These are phyloP conservation scores for Ailuropoda melanoleuca DNA, from an alignment of 2,113 vertebrate species.

Conservation along the genomic window DNA sequence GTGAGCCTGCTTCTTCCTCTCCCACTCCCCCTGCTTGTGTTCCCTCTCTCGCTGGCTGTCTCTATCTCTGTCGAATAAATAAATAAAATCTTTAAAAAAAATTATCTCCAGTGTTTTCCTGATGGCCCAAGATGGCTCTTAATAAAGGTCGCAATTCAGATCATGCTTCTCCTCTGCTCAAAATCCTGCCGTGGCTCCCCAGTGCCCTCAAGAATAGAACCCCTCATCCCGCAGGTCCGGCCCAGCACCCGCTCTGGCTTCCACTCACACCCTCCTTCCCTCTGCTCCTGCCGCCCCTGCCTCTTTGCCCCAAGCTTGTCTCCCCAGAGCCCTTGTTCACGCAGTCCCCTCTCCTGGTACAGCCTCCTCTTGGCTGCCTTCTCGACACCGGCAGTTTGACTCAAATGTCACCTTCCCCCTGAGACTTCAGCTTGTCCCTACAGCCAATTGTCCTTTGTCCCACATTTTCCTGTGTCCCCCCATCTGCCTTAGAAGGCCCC, in stretches of 20 bases:
- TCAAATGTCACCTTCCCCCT: not conserved
- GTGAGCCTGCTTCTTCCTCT: no score
- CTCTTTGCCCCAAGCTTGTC: not conserved
- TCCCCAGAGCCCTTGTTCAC: rapidly evolving
- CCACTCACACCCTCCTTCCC: not conserved
- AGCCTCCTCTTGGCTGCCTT: not conserved
- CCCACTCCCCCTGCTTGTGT: no score
- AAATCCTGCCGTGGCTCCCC: not conserved
- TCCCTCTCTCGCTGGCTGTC: no score
- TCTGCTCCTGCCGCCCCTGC: rapidly evolving
- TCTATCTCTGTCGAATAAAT: no score
- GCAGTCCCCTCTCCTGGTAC: no score
- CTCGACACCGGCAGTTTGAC: not conserved
- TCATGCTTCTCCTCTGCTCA: not conserved
- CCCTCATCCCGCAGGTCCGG: not conserved
- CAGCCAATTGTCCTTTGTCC: not conserved
- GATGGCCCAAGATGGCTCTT: not conserved
- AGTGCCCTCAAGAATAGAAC: not conserved
- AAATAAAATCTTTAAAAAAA: no score
- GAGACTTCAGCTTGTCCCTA: not conserved
- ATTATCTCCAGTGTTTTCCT: not conserved
- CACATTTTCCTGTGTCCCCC: not conserved
- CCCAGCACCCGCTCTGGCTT: not conserved
- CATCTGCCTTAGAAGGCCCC: not conserved
- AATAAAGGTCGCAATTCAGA: no score